A percentile compares a stretch with the other conserved stretches of the same genome.
Conservation (phyloP, 2,797 vertebrate genomes). For the Crocidura indochinensis region DNA sequence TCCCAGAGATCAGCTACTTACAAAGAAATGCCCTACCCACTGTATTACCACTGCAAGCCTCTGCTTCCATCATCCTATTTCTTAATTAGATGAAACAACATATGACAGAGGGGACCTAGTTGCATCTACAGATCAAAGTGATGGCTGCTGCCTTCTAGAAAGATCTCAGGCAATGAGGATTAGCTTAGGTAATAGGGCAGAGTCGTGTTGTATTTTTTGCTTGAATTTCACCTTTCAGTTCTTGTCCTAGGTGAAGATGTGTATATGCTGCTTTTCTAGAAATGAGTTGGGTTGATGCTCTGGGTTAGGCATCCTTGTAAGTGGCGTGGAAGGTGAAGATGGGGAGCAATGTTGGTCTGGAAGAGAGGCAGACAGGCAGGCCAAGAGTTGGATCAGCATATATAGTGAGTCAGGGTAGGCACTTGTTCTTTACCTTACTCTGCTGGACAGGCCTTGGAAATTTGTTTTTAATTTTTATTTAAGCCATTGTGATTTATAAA, state of each 20-base stretch:
- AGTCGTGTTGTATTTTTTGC: neutral
- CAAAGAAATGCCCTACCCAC: too few relatives aligned
- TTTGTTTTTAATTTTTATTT: too few relatives aligned
- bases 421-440: too few relatives aligned
- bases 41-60: too few relatives aligned
- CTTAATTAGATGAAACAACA: constrained; percentile 68
- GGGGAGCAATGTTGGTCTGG: neutral
- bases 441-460: too few relatives aligned
- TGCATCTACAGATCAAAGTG: constrained; percentile 8
- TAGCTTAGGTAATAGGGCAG: neutral
- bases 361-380: neutral
- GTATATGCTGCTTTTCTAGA: neutral
- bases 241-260: constrained; percentile 36
- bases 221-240: constrained; percentile 42
- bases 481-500: too few relatives aligned
- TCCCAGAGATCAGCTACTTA: too few relatives aligned
- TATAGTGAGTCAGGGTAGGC: too few relatives aligned
- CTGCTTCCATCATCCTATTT: constrained; percentile 5
- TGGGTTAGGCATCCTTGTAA: constrained; percentile 14
- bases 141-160: constrained; percentile 16
- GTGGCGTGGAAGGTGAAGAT: neutral
- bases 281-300: neutral
- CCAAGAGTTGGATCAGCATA: too few relatives aligned
- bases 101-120: constrained; percentile 12
- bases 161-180: neutral